These are phyloP conservation scores for Neopipo cinnamomea DNA, from an alignment of 2,113 vertebrate genomes.

Conservation along the genomic window DNA sequence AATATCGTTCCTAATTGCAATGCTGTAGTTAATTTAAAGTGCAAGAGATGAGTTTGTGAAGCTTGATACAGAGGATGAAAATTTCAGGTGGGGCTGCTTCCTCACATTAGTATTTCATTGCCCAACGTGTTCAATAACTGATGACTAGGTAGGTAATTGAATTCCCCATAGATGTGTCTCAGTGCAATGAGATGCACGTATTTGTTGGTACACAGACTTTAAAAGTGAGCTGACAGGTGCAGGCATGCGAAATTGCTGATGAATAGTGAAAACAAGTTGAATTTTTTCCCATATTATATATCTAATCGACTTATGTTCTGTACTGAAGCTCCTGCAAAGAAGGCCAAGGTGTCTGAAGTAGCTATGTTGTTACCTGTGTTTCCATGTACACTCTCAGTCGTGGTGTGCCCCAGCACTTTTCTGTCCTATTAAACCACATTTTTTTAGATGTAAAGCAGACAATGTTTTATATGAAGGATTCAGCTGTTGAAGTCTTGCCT, in stretches of 20 bases:
- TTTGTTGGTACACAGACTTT: background rate
- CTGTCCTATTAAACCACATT: background rate
- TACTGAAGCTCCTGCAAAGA: background rate
- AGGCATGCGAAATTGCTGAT: background rate
- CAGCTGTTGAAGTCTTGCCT: background rate
- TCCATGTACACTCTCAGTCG: accelerated
- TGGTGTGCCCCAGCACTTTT: background rate
- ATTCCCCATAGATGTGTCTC: background rate
- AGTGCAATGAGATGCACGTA: background rate
- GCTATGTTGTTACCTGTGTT: background rate
- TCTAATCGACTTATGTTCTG: background rate
- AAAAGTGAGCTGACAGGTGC: background rate
- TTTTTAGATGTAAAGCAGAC: background rate
- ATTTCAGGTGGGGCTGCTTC: background rate
- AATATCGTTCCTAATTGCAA: background rate
- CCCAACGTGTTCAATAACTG: background rate
- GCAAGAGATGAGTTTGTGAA: background rate
- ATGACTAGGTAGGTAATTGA: background rate
- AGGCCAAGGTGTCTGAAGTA: background rate
- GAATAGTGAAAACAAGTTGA: background rate
- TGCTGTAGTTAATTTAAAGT: background rate
- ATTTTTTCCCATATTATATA: background rate
- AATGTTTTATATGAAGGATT: background rate
- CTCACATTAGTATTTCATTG: background rate
- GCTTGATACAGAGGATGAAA: background rate